Evolutionary conservation across 2,888 invertebrate species (phyloP), one percentile per base, ranked within the genome.

Genomic region (Cheilosia vulpina): DNA sequence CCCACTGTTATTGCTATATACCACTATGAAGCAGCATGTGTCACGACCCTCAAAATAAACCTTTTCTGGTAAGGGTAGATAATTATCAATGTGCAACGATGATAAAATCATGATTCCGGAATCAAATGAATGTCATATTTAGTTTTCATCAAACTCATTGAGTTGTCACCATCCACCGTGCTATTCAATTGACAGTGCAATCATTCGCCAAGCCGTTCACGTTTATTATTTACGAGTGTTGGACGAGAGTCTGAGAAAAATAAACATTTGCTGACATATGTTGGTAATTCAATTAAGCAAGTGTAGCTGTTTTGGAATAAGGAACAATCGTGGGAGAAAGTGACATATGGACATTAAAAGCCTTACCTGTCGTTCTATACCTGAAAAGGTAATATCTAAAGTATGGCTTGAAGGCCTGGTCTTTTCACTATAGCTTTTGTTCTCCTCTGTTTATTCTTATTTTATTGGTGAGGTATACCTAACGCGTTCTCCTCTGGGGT

Each of bases 51-150:
- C 57, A 43, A 71, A 68, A 68, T 57, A 75, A 76, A 76, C 84
- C 58, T 58, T 75, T 76, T 43, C 58, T 34, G 43, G 38, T 17
- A 65, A 76, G 89, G 89, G 88, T 87, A 90, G 92, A 91, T 91
- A 88, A 88, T 90, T 90, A 91, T 91, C 91, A 89, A 91, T 90
- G 89, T 88, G 88, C 88, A 90, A 88, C 88, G 90, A 57, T 72
- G 81, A 81, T 85, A 89, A 90, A 90, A 91, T 91, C 90, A 91
- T 90, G 92, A 90, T 90, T 90, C 27, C 89, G 88, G 89, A 91
- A 91, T 91, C 91, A 91, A 92, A 91, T 92, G 90, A 90, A 90
- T 90, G 92, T 91, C 92, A 91, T 89, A 90, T 89, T 90, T 87
- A 87, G 88, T 90, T 88, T 88, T 89, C 90, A 89, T 91, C 89